Percentiles rank a stretch among this genome's conserved stretches.
Conservation (phyloP, 2,113 vertebrate genomes). For the Nycticorax nycticorax region DNA sequence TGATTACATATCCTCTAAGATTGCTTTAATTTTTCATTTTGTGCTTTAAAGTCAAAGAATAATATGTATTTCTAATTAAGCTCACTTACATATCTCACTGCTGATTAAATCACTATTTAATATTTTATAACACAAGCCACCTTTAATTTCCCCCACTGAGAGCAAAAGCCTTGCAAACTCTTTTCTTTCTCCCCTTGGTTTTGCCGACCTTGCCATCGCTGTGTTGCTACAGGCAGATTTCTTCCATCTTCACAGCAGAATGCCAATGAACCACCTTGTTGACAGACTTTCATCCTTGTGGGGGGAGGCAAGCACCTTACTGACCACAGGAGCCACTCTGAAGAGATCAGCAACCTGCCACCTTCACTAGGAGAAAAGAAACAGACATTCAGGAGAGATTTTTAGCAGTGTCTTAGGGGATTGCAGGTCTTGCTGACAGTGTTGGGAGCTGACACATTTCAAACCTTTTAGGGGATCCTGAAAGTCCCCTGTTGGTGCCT, state of each 20-base stretch:
- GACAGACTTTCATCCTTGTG: background rate
- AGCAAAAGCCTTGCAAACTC: slow-evolving; percentile 10
- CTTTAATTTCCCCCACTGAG: slow-evolving; percentile 63
- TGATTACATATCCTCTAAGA: slow-evolving; percentile 78
- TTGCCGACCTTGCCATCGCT: slow-evolving; percentile 15
- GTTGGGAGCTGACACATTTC: background rate
- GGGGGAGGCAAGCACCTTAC: background rate
- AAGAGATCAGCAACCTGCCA: background rate
- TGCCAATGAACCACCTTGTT: slow-evolving; percentile 17
- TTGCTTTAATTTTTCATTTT: slow-evolving; percentile 82
- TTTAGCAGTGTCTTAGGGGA: background rate
- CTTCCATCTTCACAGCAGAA: slow-evolving; percentile 24
- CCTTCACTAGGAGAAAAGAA: background rate
- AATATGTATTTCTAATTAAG: slow-evolving; percentile 83
- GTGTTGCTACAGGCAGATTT: background rate
- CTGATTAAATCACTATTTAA: slow-evolving; percentile 79
- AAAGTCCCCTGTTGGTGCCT: background rate
- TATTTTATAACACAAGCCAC: slow-evolving; percentile 75
- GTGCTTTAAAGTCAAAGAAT: slow-evolving; percentile 81
- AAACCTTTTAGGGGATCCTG: background rate
- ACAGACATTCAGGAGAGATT: background rate
- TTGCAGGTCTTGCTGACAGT: background rate
- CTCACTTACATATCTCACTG: slow-evolving; percentile 70
- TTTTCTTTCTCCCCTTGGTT: background rate
- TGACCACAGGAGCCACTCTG: background rate